A percentile compares a stretch with the other conserved stretches of the same genome.
Conservation (phyloP, 2,797 vertebrate genomes). For the Sebastes wilsoni region DNA sequence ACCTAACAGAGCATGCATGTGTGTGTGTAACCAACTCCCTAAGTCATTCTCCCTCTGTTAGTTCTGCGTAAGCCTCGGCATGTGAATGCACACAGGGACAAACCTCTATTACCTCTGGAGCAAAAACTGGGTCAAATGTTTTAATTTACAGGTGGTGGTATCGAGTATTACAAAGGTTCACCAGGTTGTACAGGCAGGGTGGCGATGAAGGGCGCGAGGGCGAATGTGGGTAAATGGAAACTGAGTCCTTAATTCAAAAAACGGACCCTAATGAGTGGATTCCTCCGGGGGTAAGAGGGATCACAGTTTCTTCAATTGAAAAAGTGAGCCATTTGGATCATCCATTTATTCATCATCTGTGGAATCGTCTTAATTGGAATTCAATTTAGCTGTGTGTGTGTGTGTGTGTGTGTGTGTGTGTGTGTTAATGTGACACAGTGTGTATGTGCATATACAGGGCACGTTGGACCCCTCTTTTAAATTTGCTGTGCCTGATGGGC, state of each 20-base stretch:
- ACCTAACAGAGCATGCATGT: background rate
- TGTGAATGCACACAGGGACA: slow-evolving; percentile 43
- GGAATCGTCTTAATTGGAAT: slow-evolving; percentile 78
- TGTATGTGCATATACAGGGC: slow-evolving; percentile 27
- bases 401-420: background rate
- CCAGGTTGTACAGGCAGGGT: slow-evolving; percentile 69
- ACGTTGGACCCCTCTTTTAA: slow-evolving; percentile 62
- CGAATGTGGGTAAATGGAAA: slow-evolving; percentile 35
- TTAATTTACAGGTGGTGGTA: slow-evolving; percentile 81
- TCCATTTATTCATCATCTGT: slow-evolving; percentile 69
- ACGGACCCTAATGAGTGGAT: slow-evolving; percentile 66
- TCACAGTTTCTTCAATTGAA: slow-evolving; percentile 69
- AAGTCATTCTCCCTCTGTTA: slow-evolving; percentile 20
- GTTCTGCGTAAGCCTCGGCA: slow-evolving; percentile 5
- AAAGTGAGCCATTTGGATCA: slow-evolving; percentile 62
- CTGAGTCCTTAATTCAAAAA: slow-evolving; percentile 53
- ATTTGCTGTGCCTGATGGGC: slow-evolving; percentile 71
- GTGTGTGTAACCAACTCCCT: background rate
- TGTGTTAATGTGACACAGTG: background rate
- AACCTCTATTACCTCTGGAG: slow-evolving; percentile 56
- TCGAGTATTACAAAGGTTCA: slow-evolving; percentile 78
- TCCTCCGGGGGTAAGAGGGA: slow-evolving; percentile 52
- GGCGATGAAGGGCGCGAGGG: slow-evolving; percentile 21
- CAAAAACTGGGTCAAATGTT: slow-evolving; percentile 67
- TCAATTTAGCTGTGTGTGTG: slow-evolving; percentile 66